Percentiles rank a stretch among this genome's conserved stretches.
Conservation (phyloP, 2,888 invertebrate species). For the Tupiocoris notatus region DNA sequence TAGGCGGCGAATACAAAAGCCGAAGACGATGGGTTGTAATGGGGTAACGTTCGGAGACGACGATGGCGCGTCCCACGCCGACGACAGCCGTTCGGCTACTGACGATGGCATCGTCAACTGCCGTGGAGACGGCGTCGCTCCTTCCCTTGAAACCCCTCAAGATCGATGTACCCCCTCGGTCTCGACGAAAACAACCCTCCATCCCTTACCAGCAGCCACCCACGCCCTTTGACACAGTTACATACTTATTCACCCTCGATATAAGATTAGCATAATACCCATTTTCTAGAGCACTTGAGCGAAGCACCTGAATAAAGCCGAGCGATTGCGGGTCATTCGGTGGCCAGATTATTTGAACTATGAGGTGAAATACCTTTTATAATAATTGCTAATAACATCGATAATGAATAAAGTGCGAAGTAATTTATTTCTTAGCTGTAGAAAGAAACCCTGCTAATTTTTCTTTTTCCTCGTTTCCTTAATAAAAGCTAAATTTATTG, state of each 20-base stretch:
- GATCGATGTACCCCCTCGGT: slow-evolving; percentile 35
- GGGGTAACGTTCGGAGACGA: no score
- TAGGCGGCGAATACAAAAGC: no score
- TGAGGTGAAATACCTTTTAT: no score
- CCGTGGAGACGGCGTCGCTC: not conserved
- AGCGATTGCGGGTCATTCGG: not conserved
- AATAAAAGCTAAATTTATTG: no score
- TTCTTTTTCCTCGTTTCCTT: no score
- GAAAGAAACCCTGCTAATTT: no score
- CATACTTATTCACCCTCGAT: slow-evolving; percentile 32
- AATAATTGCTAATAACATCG: no score
- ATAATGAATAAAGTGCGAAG: no score
- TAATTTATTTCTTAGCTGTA: no score
- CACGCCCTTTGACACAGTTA: slow-evolving; percentile 40
- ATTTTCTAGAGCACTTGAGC: slow-evolving; percentile 20
- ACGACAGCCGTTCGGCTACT: not conserved
- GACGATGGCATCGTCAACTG: not conserved
- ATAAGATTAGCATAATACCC: slow-evolving; percentile 22
- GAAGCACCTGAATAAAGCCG: no score
- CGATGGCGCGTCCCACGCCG: not conserved
- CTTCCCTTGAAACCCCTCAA: slow-evolving; percentile 10
- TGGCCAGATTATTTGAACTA: not conserved
- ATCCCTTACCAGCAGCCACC: not conserved
- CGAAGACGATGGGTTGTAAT: no score
- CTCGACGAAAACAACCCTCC: no score